Base-by-base conservation (phyloP, 2,797 vertebrate species). In the Alcedo quadribrachys region DNA sequence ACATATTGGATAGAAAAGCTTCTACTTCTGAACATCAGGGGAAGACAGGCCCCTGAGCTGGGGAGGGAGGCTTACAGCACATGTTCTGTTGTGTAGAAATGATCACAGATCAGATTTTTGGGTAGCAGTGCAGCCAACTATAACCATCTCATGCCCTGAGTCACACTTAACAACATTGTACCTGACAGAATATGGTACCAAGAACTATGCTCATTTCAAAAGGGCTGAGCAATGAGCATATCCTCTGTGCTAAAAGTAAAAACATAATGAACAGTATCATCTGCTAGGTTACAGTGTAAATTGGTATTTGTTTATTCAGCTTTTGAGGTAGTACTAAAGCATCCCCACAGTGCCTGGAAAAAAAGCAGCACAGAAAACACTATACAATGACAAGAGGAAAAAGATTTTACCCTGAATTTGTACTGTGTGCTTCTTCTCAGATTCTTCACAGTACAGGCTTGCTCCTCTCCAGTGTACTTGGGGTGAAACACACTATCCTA, bases 391-490 rank as follows among this genome's bases (percentile, higher is more conserved):
- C 6, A 48, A 80, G 24, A 74, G 18, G 7, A 78, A 69, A 35
- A 61, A 27, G 4, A n/a, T 17, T 98, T 98, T 97, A 99, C 99
- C 98, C 99, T 99, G 98, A 99, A 99, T 98, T 99, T 99, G 98
- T 99, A 99, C 97, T 99, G 99, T 54, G 99, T 99, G 97, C 98
- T 99, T 98, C 99, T 99, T 98, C 98, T 98, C 97, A 99, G 98
- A 96, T 98, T 98, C 97, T 99, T 99, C 98, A 99, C 98, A 98
- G 98, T 99, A 98, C 98, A 99, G 95, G 98, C 98, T 97, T 99
- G 97, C 96, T 99, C 99, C 97, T 99, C 98, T 98, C 99, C 99
- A 98, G 98, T 99, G 98, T 99, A 99, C 97, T 98, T 99, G 68
- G 98, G 97, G 96, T 99, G 98, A 98, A 99, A 99, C 97, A 98